Base-by-base conservation (phyloP, 1,140 invertebrate species). In the Brachystomella parvula region DNA sequence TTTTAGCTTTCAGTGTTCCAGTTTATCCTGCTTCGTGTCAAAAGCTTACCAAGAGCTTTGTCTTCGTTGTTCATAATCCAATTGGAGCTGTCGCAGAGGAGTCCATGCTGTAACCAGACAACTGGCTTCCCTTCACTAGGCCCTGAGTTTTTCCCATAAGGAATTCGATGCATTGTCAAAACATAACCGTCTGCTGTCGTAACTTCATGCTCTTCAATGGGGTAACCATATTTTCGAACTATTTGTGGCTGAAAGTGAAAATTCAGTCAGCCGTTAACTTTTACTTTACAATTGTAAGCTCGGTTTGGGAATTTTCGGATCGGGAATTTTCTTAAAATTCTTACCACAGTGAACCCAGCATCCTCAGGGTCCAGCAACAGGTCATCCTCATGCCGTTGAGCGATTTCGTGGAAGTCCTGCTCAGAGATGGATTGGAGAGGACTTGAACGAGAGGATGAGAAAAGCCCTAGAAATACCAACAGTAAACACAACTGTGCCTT, bases 91-190 rank as follows among this genome's bases (percentile, higher is more conserved):
- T 82, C 84, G 15, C 80, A 80, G 0, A 89, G 75, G 0, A 90
- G 74, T 9, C 88, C 89, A 72, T 90, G 89, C 75, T 87, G 85
- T 2, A 89, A 62, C 56, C 82, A 80, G 3, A 84, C 78, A 0
- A 82, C 82, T 2, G 79, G 79, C 64, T 80, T 82, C 70, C 68
- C 70, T 65, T 3, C 71, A 44, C 2, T 74, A 61, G 17, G 76
- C 31, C 1, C 77, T 71, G 61, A 76, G 78, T 39, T 61, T 44
- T 35, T 66, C 19, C 77, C 77, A 49, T 67, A 71, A 9, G 77
- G 77, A 67, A 79, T 79, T 56, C 77, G 66, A 60, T 79, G 78
- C 32, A 78, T 47, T 9, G 65, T 62, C 6, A 79, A 49, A 35
- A 79, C 69, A 65, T 76, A 79, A 2, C 76, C 75, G 67, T 79